phyloP scores from a whole-genome alignment of 2,888 invertebrate genomes.

The Drosophila peninsularis region DNA sequence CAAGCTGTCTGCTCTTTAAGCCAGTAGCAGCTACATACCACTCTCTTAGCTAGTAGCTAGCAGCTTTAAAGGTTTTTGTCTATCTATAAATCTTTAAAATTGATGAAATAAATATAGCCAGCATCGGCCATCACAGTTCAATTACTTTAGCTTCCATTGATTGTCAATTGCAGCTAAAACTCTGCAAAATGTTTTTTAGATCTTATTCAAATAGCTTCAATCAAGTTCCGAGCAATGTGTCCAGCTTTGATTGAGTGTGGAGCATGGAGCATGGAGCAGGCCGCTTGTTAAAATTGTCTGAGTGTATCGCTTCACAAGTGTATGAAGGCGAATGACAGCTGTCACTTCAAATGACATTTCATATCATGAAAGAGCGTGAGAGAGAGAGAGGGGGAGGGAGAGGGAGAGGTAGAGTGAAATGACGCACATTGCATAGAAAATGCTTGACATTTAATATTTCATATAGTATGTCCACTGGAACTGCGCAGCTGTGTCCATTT shows the following conservation, averaged over 20 bases:
- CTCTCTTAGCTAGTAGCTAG: no score
- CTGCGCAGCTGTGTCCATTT: constrained; percentile 35
- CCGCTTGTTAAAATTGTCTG: constrained; percentile 29
- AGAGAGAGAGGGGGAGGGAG: background rate
- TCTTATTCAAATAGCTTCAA: background rate
- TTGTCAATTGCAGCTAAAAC: background rate
- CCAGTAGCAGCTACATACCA: background rate
- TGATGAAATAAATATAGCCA: background rate
- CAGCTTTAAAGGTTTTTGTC: background rate
- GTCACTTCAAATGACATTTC: constrained; percentile 59
- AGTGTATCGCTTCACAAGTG: constrained; percentile 20
- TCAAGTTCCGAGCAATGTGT: background rate
- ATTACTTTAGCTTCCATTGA: background rate
- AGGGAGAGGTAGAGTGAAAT: background rate
- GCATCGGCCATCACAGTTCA: background rate
- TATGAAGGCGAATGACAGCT: constrained; percentile 56
- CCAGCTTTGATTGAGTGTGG: constrained; percentile 1
- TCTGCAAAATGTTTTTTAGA: background rate
- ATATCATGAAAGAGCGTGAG: constrained; percentile 19
- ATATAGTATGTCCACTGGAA: constrained; percentile 20
- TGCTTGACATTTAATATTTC: constrained; percentile 3
- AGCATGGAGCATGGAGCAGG: constrained; percentile 5
- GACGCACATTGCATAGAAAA: constrained; percentile 36
- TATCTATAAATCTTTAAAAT: background rate
- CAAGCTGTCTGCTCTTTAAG: background rate